Conservation (phyloP, 2,888 invertebrate species). For the Corbicula japonica region DNA sequence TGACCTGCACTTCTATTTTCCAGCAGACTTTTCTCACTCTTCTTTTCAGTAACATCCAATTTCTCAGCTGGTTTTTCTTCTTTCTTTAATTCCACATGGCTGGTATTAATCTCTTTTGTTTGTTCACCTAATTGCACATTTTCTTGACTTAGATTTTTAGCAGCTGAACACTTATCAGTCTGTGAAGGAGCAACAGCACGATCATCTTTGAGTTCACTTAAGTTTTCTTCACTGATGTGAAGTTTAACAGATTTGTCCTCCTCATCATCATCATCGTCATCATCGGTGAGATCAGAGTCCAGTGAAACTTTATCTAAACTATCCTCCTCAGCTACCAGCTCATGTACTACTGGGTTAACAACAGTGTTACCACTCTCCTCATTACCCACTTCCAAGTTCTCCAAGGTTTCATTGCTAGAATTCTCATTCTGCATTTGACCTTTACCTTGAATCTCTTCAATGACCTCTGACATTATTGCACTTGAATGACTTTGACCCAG, state of each 20-base stretch:
- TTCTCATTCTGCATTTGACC: slow-evolving; percentile 30
- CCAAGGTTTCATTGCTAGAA: slow-evolving; percentile 53
- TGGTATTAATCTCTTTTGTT: not conserved
- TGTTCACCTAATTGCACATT: slow-evolving; percentile 27
- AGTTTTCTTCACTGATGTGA: slow-evolving; percentile 65
- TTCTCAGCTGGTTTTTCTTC: slow-evolving; percentile 2
- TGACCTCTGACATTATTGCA: slow-evolving; percentile 43
- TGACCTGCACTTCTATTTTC: slow-evolving; percentile 19
- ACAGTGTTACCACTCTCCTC: slow-evolving; percentile 23
- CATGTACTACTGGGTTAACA: slow-evolving; percentile 4
- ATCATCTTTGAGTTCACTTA: slow-evolving; percentile 8
- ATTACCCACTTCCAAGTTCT: slow-evolving; percentile 35
- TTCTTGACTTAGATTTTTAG: slow-evolving; percentile 25
- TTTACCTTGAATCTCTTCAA: slow-evolving; percentile 39
- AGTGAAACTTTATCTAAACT: slow-evolving; percentile 18
- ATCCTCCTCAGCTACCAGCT: slow-evolving; percentile 23
- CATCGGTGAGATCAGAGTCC: slow-evolving; percentile 21
- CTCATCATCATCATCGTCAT: slow-evolving; percentile 20
- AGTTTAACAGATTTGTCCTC: slow-evolving; percentile 31
- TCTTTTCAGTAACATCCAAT: not conserved
- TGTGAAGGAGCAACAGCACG: not conserved
- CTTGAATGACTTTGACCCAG: slow-evolving; percentile 44
- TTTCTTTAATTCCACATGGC: not conserved
- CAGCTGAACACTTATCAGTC: not conserved
- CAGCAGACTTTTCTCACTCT: slow-evolving; percentile 15